A percentile compares a stretch with the other conserved stretches of the same genome.
These are phyloP conservation scores for Gnathochromis pfefferi DNA, from an alignment of 2,113 vertebrate species.

Conservation along the genomic window DNA sequence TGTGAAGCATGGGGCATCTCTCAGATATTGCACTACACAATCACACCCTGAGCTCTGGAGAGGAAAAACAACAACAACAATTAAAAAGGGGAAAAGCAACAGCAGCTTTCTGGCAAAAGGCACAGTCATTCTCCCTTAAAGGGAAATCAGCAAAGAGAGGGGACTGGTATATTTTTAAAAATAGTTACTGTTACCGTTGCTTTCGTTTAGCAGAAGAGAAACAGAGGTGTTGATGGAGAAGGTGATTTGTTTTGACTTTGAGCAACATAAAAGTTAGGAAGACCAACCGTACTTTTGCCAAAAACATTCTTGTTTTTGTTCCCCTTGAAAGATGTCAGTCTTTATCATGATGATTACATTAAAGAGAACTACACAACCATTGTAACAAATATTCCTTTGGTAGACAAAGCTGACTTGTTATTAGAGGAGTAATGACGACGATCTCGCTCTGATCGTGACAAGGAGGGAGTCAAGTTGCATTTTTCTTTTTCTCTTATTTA, in stretches of 20 bases:
- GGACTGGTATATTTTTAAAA: background rate
- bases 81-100: constrained; percentile 36
- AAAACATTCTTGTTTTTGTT: constrained; percentile 46
- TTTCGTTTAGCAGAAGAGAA: constrained; percentile 35
- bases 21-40: constrained; percentile 60
- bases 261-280: constrained; percentile 16
- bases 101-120: constrained; percentile 62
- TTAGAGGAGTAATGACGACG: background rate
- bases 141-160: background rate
- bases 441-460: background rate
- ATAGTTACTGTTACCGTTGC: constrained; percentile 37
- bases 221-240: background rate
- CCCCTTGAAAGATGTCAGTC: constrained; percentile 47
- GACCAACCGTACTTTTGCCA: constrained; percentile 63
- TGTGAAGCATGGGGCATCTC: constrained; percentile 34
- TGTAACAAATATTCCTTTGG: constrained; percentile 33
- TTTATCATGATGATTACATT: background rate
- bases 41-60: constrained; percentile 39
- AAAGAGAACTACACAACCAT: constrained; percentile 50
- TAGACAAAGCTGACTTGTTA: background rate
- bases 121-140: constrained; percentile 37
- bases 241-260: constrained; percentile 10
- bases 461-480: constrained; percentile 5
- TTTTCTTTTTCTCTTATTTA: background rate
- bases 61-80: background rate